Evolutionary conservation across 2,113 vertebrate genomes (phyloP).

Genomic region (Phaethon lepturus): DNA sequence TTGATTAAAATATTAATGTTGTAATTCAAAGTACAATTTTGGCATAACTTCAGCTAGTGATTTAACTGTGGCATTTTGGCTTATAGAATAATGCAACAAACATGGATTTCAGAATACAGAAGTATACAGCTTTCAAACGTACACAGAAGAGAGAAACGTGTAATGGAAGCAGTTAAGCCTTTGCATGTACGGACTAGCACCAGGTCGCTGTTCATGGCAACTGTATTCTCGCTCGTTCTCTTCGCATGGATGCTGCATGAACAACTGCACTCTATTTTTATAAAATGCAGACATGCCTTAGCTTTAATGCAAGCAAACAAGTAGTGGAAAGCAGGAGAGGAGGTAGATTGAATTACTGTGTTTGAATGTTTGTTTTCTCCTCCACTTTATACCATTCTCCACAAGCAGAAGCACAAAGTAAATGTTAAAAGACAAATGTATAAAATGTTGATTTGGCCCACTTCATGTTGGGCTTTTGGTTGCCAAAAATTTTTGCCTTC

Average conservation of each 20-base stretch:
- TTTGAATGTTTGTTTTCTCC: slow-evolving; percentile 20
- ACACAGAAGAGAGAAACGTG: background rate
- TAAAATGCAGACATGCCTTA: slow-evolving; percentile 27
- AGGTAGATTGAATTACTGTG: slow-evolving; percentile 45
- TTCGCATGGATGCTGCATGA: slow-evolving; percentile 14
- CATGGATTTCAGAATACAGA: slow-evolving; percentile 4
- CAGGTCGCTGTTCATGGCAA: background rate
- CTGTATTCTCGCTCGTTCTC: background rate
- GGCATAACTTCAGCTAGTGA: background rate
- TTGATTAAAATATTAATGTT: slow-evolving; percentile 24
- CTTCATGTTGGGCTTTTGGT: background rate
- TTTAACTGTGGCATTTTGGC: background rate
- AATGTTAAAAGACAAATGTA: slow-evolving; percentile 1
- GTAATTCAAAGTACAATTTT: slow-evolving; percentile 20
- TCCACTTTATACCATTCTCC: slow-evolving; percentile 5
- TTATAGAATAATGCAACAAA: slow-evolving; percentile 16
- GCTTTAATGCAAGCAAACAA: slow-evolving; percentile 46
- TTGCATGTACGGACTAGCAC: background rate
- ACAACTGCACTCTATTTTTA: slow-evolving; percentile 72
- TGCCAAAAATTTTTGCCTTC: background rate
- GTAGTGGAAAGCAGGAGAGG: slow-evolving; percentile 14
- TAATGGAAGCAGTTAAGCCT: background rate
- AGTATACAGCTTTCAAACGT: slow-evolving; percentile 6
- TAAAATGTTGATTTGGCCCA: background rate
- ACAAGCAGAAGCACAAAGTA: background rate